These are phyloP conservation scores for Mungos mungo DNA, from an alignment of 2,113 vertebrate species.

Conservation along the genomic window DNA sequence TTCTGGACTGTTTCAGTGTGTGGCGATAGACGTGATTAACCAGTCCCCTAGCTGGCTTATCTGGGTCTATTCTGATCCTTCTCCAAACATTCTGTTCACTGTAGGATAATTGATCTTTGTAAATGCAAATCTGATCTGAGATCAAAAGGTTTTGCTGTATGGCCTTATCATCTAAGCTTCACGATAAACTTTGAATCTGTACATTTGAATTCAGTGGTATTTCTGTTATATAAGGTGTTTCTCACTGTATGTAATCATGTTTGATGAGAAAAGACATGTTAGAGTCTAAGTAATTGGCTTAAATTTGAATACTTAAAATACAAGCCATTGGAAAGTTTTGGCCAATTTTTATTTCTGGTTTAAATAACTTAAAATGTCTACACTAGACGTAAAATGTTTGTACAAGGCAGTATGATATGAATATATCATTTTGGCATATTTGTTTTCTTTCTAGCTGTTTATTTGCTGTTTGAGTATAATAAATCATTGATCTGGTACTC, in stretches of 20 bases:
- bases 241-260: background rate
- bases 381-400: background rate
- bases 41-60: background rate
- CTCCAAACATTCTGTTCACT: background rate
- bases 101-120: background rate
- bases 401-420: background rate
- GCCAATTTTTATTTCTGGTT: slow-evolving; percentile 15
- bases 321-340: background rate
- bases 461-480: slow-evolving; percentile 27
- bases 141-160: background rate
- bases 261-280: slow-evolving; percentile 6
- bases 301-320: slow-evolving; percentile 14
- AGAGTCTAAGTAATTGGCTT: background rate
- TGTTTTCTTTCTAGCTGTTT: slow-evolving; percentile 47
- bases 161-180: background rate
- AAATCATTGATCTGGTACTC: slow-evolving; percentile 2
- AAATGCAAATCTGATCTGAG: background rate
- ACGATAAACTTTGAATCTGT: background rate
- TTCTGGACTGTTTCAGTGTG: background rate
- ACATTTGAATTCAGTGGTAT: background rate
- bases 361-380: background rate
- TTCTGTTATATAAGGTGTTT: background rate
- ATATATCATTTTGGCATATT: slow-evolving; percentile 33
- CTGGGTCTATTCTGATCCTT: background rate
- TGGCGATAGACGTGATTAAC: background rate